Evolutionary conservation across 2,888 invertebrate species (phyloP).

Genomic region (Polydrusus pterygomalis): DNA sequence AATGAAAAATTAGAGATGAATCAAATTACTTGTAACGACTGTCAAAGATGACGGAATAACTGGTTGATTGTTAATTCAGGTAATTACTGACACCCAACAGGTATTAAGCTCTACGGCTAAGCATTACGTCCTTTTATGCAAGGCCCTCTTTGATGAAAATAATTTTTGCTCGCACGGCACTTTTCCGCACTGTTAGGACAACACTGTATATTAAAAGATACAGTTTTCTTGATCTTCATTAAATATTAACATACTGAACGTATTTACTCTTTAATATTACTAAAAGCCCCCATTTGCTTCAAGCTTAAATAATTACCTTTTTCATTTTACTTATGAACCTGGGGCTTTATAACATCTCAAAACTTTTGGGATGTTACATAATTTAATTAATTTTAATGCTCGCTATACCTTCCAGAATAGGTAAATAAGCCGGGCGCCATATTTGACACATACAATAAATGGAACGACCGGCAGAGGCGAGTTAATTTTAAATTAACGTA

Average conservation of each 20-base stretch:
- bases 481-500: constrained; percentile 50
- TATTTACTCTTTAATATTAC: constrained; percentile 14
- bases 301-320: constrained; percentile 37
- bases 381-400: constrained; percentile 51
- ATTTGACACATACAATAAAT: constrained; percentile 48
- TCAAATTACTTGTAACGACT: too few relatives aligned
- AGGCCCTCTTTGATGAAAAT: too few relatives aligned
- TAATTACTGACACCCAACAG: too few relatives aligned
- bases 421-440: constrained; percentile 46
- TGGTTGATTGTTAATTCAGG: too few relatives aligned
- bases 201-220: too few relatives aligned
- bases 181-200: too few relatives aligned
- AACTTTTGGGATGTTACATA: constrained; percentile 48
- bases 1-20: too few relatives aligned
- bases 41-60: too few relatives aligned
- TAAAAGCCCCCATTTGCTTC: constrained; percentile 28
- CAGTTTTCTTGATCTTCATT: too few relatives aligned
- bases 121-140: too few relatives aligned
- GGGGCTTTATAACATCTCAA: constrained; percentile 16
- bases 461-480: constrained; percentile 28
- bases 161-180: too few relatives aligned
- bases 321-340: constrained; percentile 26
- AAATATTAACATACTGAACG: not conserved
- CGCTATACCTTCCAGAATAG: constrained; percentile 30
- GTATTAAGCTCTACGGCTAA: too few relatives aligned